A percentile compares a stretch with the other conserved stretches of the same genome.
Evolutionary conservation across 2,113 vertebrate genomes (phyloP).

Genomic region (Motacilla tschutschensis): DNA sequence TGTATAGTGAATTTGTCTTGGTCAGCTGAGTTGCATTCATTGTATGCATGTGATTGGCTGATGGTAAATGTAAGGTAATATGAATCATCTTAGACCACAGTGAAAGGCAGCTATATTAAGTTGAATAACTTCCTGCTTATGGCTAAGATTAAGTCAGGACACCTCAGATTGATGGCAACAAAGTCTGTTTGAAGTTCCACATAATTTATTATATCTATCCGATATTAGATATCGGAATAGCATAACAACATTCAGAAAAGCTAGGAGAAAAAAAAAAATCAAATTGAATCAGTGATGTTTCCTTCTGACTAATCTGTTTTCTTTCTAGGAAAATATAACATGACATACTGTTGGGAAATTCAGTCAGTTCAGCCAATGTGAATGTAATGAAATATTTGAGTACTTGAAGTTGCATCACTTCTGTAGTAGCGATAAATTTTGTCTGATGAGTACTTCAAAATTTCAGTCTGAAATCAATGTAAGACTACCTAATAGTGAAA

Average conservation of each 20-base stretch:
- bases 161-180: neutral
- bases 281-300: neutral
- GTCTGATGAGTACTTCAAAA: neutral
- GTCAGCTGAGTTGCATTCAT: neutral
- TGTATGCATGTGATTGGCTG: neutral
- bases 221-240: neutral
- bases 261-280: neutral
- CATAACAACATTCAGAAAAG: neutral
- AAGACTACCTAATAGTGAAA: neutral
- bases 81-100: neutral
- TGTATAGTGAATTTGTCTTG: neutral
- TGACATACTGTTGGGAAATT: neutral
- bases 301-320: neutral
- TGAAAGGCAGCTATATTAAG: neutral
- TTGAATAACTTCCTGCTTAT: neutral
- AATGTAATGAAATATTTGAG: neutral
- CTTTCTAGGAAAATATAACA: neutral
- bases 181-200: neutral
- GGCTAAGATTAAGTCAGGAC: neutral
- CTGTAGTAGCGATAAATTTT: neutral
- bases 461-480: neutral
- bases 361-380: neutral
- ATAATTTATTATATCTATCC: neutral
- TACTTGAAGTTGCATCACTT: neutral
- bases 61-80: neutral